phyloP scores from a whole-genome alignment of 2,113 vertebrate genomes.

The Pelodiscus sinensis region DNA sequence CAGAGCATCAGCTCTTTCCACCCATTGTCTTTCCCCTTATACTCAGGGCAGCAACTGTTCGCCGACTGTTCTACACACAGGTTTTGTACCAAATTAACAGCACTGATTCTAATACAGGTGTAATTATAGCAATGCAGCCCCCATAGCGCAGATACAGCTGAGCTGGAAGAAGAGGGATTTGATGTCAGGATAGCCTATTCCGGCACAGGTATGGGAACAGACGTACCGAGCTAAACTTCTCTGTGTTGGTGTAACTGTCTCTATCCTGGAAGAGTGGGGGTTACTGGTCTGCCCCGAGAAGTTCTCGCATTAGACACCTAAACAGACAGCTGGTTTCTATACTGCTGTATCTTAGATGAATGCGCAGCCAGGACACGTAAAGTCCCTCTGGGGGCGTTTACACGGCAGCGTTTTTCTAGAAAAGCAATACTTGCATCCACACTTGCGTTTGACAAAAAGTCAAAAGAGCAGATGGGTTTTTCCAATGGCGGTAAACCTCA shows the following conservation, averaged over 20 bases:
- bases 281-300: too few relatives aligned
- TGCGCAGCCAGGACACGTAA: too few relatives aligned
- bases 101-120: accelerated
- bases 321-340: too few relatives aligned
- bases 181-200: background rate
- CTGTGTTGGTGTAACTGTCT: background rate
- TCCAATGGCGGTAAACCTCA: too few relatives aligned
- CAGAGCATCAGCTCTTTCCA: background rate
- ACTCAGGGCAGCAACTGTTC: background rate
- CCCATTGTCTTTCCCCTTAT: accelerated
- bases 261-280: background rate
- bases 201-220: background rate
- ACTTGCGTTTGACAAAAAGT: too few relatives aligned
- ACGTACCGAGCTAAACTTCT: background rate
- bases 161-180: accelerated
- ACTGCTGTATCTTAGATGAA: too few relatives aligned
- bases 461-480: too few relatives aligned
- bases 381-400: too few relatives aligned
- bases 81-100: accelerated
- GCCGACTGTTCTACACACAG: accelerated
- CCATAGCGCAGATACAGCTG: background rate
- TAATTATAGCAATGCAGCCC: background rate
- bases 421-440: too few relatives aligned
- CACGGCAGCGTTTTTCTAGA: too few relatives aligned
- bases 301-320: too few relatives aligned